Conservation (phyloP, 2,797 vertebrate genomes). For the Amazona ochrocephala region DNA sequence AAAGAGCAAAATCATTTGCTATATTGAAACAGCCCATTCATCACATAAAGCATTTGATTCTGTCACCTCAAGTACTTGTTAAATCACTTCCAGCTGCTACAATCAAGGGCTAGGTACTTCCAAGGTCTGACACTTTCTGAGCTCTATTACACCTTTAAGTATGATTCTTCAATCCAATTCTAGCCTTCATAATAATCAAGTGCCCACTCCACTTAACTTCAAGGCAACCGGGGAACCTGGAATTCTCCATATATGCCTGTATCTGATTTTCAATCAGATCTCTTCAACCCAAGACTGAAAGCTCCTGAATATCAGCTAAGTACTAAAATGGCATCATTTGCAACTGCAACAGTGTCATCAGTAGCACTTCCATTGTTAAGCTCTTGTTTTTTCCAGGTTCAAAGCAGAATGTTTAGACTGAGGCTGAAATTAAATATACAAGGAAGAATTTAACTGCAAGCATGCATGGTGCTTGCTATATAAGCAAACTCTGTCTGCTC, state of each 20-base stretch:
- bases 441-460: neutral
- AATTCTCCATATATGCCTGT: conserved; percentile 70
- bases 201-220: conserved; percentile 82
- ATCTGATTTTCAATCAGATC: conserved; percentile 82
- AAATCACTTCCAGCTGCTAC: conserved; percentile 85
- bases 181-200: conserved; percentile 84
- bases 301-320: conserved; percentile 71
- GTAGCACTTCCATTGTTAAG: neutral
- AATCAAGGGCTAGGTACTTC: conserved; percentile 83
- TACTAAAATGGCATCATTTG: conserved; percentile 50
- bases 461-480: neutral
- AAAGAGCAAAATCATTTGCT: conserved; percentile 82
- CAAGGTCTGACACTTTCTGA: conserved; percentile 80
- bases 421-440: neutral
- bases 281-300: conserved; percentile 73
- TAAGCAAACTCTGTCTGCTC: neutral
- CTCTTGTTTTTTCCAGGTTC: neutral
- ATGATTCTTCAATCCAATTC: conserved; percentile 81
- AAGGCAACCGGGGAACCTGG: conserved; percentile 72
- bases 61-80: conserved; percentile 83
- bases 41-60: conserved; percentile 81
- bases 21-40: conserved; percentile 81
- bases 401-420: neutral
- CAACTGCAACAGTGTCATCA: conserved; percentile 18
- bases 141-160: conserved; percentile 80